Evolutionary conservation across 37 sponge, comb jelly and placozoan species (phyloP).

Genomic region (Theonella swinhoei): DNA sequence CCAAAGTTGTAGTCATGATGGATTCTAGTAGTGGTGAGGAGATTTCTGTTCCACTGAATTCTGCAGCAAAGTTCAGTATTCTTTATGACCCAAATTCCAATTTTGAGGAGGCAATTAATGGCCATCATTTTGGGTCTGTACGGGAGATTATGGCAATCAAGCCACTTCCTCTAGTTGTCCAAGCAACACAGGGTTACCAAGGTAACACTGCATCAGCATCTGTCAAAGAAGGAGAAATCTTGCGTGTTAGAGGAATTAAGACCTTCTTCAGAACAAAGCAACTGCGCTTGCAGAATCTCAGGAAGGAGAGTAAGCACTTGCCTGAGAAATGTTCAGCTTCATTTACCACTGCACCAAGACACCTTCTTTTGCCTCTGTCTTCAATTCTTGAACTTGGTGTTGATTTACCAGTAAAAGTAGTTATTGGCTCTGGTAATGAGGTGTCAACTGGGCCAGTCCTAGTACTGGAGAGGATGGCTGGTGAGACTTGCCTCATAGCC

Average conservation of each 20-base stretch:
- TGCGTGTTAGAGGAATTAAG: background rate
- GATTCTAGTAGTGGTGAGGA: background rate
- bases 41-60: background rate
- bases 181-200: background rate
- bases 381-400: background rate
- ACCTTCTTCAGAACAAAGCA: background rate
- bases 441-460: background rate
- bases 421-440: no score
- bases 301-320: background rate
- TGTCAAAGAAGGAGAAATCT: background rate
- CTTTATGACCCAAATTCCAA: background rate
- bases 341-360: background rate
- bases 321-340: background rate
- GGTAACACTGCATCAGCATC: background rate
- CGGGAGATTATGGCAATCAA: background rate
- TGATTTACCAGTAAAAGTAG: background rate
- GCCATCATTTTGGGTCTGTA: background rate
- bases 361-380: background rate
- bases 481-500: background rate
- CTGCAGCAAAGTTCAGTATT: background rate
- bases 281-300: background rate
- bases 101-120: background rate
- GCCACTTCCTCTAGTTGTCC: background rate
- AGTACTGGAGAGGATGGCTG: background rate
- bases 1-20: background rate